phyloP scores from a whole-genome alignment of 2,888 invertebrate genomes.

The Drosophila affinis region DNA sequence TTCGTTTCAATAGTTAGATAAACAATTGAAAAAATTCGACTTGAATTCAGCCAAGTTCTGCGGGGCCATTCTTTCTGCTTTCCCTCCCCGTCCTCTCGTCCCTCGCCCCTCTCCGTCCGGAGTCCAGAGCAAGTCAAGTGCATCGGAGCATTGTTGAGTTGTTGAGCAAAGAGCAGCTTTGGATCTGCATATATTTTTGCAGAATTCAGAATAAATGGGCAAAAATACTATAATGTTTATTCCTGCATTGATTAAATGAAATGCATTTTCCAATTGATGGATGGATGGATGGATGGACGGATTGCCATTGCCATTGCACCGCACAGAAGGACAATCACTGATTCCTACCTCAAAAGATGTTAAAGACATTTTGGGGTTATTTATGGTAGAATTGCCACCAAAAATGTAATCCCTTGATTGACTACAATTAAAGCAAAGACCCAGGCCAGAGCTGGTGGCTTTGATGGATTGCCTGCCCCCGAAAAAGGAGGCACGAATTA shows the following conservation, averaged over 20 bases:
- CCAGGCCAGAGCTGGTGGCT: too few relatives aligned
- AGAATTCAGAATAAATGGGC: neutral
- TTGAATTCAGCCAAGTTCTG: neutral
- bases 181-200: neutral
- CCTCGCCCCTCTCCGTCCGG: too few relatives aligned
- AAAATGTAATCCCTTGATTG: neutral
- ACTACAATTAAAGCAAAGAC: neutral
- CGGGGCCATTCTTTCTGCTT: neutral
- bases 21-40: conserved; percentile 6
- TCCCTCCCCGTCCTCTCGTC: neutral
- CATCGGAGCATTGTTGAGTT: neutral
- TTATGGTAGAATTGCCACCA: neutral
- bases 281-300: neutral
- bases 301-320: too few relatives aligned
- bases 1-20: conserved; percentile 20
- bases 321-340: neutral
- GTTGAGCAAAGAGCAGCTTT: neutral
- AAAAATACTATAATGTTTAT: neutral
- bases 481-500: neutral
- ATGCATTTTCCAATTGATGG: neutral
- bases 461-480: conserved; percentile 5
- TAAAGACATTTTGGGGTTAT: neutral
- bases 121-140: neutral
- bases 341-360: neutral
- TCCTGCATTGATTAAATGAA: neutral